Evolutionary conservation across 2,888 invertebrate species (phyloP), one percentile per base, ranked within the genome.

Genomic region (Hyppa rectilinea): DNA sequence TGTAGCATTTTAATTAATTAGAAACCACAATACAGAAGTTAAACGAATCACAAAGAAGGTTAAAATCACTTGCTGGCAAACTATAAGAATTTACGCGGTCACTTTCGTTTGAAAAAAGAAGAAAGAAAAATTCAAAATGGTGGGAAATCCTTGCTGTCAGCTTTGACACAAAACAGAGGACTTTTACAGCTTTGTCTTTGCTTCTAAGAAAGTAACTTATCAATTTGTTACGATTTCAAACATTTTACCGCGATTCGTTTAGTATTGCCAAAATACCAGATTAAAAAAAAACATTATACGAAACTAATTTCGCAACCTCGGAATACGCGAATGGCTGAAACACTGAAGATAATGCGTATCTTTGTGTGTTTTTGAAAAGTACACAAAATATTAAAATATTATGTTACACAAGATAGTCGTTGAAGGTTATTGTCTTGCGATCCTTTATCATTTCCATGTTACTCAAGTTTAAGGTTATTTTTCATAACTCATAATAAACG

Each of bases 1-100:
- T 73, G 52, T 0, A 83, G 61, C 88, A 91, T 88, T 70, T 67
- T 81, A 23, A 49, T 9, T 12, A 23, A 50, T 23, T 17, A 4
- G 10, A 36, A 23, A 49, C 12, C 36, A 60, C 40, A 59, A 49
- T 20, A 12, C 5, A 17, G 2, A 17, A n/a, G 14, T 56, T 49
- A 12, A 9, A 66, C 2, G 0, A 23, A 49, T 20, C 31, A 59
- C 34, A 17, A 23, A 23, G 9, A n/a, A 52, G 14, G 23, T 7
- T 40, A 10, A 5, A 17, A 10, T 40, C 29, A 45, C 49, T 40
- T 20, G 0, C 17, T 31, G 14, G 5, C 17, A 69, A 26, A 52
- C 23, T 36, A 2, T 5, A 7, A 4, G n/a, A 4, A 31, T 12
- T 40, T 17, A n/a, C 2, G 4, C 23, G 14, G 36, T 12, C n/a